phyloP scores from a whole-genome alignment of 2,888 invertebrate genomes.

The Ptychoptera contaminata region DNA sequence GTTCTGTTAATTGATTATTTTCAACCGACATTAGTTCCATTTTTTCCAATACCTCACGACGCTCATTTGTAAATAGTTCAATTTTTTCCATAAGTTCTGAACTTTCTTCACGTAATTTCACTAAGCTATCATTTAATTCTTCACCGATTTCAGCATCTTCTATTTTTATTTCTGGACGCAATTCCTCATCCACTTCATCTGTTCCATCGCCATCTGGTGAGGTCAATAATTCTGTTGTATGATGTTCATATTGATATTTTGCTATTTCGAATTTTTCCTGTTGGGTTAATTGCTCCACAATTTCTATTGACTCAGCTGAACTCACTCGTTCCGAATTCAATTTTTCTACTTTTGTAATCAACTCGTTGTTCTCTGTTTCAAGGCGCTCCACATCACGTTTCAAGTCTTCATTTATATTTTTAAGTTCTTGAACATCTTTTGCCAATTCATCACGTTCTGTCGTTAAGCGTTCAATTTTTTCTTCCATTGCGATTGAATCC shows the following conservation, averaged over 20 bases:
- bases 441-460: constrained; percentile 29
- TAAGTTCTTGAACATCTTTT: constrained; percentile 34
- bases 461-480: constrained; percentile 43
- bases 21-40: constrained; percentile 44
- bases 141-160: constrained; percentile 18
- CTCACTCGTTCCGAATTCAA: constrained; percentile 47
- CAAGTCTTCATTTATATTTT: constrained; percentile 36
- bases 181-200: constrained; percentile 9
- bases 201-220: constrained; percentile 11
- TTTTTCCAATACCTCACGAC: constrained; percentile 52
- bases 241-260: constrained; percentile 40
- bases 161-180: constrained; percentile 8
- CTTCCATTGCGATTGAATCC: constrained; percentile 61
- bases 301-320: constrained; percentile 61
- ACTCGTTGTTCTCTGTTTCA: constrained; percentile 56
- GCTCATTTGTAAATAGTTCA: constrained; percentile 49
- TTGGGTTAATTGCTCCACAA: constrained; percentile 52
- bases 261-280: constrained; percentile 55
- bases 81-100: constrained; percentile 49
- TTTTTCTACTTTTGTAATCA: constrained; percentile 56
- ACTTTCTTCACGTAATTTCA: constrained; percentile 44
- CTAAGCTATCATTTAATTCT: constrained; percentile 38
- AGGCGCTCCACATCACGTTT: constrained; percentile 47
- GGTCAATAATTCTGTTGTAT: constrained; percentile 17
- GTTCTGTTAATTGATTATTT: constrained; percentile 37